Base-by-base conservation (phyloP, 2,797 vertebrate genomes). In the Siniperca scherzeri region DNA sequence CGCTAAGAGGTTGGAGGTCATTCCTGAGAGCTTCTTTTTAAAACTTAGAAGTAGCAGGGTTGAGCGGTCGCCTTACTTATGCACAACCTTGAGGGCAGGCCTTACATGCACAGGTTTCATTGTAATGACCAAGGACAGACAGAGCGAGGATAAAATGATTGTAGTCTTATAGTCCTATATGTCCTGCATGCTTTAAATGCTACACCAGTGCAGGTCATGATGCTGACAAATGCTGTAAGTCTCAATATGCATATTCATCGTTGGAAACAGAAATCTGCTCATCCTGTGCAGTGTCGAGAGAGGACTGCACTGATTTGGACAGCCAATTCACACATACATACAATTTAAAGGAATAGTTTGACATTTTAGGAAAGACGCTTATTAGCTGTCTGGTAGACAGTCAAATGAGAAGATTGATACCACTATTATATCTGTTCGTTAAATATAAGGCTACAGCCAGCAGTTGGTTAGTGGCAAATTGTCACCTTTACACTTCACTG, bases 1-100 rank as follows among this genome's bases (percentile, higher is more conserved):
- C 2, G 57, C 61, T 13, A 1, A 52, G 79, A 81, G 72, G 62
- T 81, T 38, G 25, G 61, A 80, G 71, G 74, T 87, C 40, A 70
- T 59, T 48, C 50, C 7, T 68, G 33, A 75, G 46, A 72, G 72
- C 60, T 65, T 69, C 27, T 42, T 64, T 30, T 2, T 59, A 59
- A 81, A 53, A 62, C 48, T 38, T 7, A 22, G 7, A 53, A 48
- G 55, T 19, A 50, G 68, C 12, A 1, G 62, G 44, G 64, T 50
- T 70, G 36, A 80, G 61, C 3, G 0, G 17, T 33, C 8, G 1
- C 25, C 25, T 77, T 40, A 1, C 21, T 67, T 48, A 61, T 0
- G 22, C 22, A 36, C 12, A 14, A 65, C 30, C 52, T 55, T 1
- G 3, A 78, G 46, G 36, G 44, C 42, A 53, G 25, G 12, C 33